Conservation (phyloP, 2,888 invertebrate genomes). For the Baronia brevicornis region DNA sequence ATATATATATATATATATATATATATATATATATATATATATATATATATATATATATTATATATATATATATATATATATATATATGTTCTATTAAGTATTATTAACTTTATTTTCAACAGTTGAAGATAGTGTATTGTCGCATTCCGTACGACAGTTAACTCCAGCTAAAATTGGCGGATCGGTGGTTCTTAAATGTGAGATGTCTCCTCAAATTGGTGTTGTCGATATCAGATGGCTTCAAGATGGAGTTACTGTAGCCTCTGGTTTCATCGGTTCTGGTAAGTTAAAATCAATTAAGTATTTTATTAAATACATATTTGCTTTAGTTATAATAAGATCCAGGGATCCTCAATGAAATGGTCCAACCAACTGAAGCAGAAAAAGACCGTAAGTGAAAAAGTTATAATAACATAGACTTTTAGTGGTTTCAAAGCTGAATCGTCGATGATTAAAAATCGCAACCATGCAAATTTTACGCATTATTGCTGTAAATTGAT, state of each 20-base stretch:
- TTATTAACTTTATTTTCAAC: slow-evolving; percentile 7
- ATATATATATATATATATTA: neutral
- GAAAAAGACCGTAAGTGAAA: too few species aligned
- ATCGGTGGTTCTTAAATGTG: slow-evolving; percentile 54
- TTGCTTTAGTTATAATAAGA: too few species aligned
- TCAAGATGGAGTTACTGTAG: slow-evolving; percentile 57
- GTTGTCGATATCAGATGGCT: slow-evolving; percentile 57
- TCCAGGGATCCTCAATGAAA: too few species aligned
- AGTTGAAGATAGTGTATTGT: slow-evolving; percentile 61
- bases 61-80: neutral
- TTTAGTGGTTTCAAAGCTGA: too few species aligned
- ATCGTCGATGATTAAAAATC: too few species aligned
- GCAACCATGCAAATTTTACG: slow-evolving; percentile 7
- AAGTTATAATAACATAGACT: too few species aligned
- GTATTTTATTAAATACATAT: too few species aligned
- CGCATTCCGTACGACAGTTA: slow-evolving; percentile 51
- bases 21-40: too few species aligned
- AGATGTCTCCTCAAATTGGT: slow-evolving; percentile 56
- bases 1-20: too few species aligned
- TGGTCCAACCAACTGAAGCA: too few species aligned
- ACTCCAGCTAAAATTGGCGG: slow-evolving; percentile 58
- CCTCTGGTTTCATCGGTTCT: slow-evolving; percentile 50
- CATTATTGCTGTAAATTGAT: slow-evolving; percentile 2
- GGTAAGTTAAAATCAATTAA: slow-evolving; percentile 33
- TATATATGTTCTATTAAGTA: neutral